Evolutionary conservation across 2,113 vertebrate species (phyloP), one percentile per base, ranked within the genome.

Genomic region (Verasper variegatus): DNA sequence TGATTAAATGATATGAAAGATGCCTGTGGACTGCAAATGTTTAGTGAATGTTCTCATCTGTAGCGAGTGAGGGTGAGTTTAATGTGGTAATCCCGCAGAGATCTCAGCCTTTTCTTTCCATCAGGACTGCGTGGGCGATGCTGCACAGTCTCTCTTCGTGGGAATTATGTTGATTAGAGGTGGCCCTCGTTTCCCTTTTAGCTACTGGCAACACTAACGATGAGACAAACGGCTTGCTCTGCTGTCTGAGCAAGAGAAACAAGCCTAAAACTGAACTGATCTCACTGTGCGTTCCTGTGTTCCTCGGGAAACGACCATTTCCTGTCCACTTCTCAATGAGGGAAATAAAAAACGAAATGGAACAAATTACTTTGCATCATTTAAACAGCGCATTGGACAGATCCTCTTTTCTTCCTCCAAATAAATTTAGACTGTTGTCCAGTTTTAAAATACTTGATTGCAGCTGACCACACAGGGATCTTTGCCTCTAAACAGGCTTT

Each of bases 1-100:
- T 81, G 87, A 88, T 86, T 86, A 89, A 80, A 79, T 17, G 76
- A 86, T 80, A 77, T 81, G 82, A 84, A 83, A 61, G 78, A 74
- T 71, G 59, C 51, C 82, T 78, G 67, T 79, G 60, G 71, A 82
- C 69, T 52, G 58, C 26, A 4, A 73, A 68, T 77, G 77, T 76
- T 81, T 59, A 75, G 79, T 57, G 45, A 47, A 31, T 71, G 72
- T 68, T 80, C 84, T 71, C 78, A 65, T 86, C 70, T 70, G 75
- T 55, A 59, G 64, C 42, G 72, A 85, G 77, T 59, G 86, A 73
- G 76, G 54, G 55, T 66, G 78, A 77, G 42, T 83, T 81, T 74
- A 82, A 51, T 65, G 74, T 56, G 12, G 40, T 86, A 83, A 91
- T 89, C 83, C 69, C 12, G 12, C 2, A 82, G 66, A 82, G 66